Base-by-base conservation (phyloP, 1,140 invertebrate species). In the Hetaerina americana region DNA sequence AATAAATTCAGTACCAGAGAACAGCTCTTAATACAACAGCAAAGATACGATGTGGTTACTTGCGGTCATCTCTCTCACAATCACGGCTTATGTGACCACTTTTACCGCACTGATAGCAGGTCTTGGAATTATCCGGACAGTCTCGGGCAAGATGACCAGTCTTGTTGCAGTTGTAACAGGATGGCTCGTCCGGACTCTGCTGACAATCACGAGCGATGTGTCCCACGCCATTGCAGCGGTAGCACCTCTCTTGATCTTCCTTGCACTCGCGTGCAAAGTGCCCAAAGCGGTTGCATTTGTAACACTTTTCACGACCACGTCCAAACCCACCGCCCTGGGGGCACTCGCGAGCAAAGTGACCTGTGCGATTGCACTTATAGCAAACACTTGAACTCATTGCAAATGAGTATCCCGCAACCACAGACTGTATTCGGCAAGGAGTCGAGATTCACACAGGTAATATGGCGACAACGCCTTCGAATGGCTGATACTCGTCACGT, bases 181-280 rank as follows among this genome's bases (percentile, higher is more conserved):
- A 90, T 79, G 89, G 78, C 73, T 81, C 80, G 74, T 79, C 77
- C 66, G 77, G 76, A 26, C 72, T 73, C 82, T 92, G 89, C 76
- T 89, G 88, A 82, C 93, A 95, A 80, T 95, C 92, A 82, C 92
- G 92, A 72, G 93, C 92, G 83, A 95, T 94, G 82, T 95, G 93
- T 73, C 92, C 93, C 77, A 90, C 89, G 71, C 88, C 88, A 78
- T 88, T 90, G 84, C 90, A 92, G 75, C 92, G 89, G 81, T 94
- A 94, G 84, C 92, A 95, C 75, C 90, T 86, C 79, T 93, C 81
- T 72, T 80, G 88, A 77, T 91, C 90, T 80, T 94, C 92, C 79
- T 92, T 92, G 85, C 94, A 96, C 76, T 95, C 92, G 74, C 94
- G 88, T 75, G 94, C 94, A 80, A 95, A 95, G 82, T 96, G 94